phyloP scores from a whole-genome alignment of 1,140 invertebrate genomes.

The Sminthurinus signatus region DNA sequence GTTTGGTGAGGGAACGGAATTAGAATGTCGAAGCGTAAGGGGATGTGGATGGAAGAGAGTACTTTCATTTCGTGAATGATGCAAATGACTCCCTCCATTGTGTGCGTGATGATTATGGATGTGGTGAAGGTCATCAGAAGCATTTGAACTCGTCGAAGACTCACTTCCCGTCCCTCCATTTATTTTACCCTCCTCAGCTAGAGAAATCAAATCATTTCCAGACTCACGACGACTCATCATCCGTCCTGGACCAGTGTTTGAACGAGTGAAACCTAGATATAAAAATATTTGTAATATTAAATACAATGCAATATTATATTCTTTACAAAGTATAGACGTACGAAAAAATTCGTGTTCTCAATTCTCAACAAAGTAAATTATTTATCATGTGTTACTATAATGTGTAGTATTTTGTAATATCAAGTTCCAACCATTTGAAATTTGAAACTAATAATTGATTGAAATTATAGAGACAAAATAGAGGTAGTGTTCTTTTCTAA shows the following conservation, averaged over 20 bases:
- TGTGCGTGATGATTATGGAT: conserved; percentile 29
- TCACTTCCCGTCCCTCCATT: conserved; percentile 46
- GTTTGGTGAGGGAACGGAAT: conserved; percentile 7
- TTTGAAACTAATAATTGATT: no score
- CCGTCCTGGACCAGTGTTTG: conserved; percentile 16
- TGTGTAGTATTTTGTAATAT: no score
- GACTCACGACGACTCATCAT: background rate
- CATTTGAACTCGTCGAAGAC: conserved; percentile 41
- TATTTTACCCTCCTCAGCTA: conserved; percentile 53
- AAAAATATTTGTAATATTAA: background rate
- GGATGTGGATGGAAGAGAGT: background rate
- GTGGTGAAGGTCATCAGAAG: conserved; percentile 32
- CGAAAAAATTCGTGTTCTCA: no score
- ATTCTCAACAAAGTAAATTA: no score
- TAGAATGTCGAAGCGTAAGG: background rate
- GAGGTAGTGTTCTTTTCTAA: no score
- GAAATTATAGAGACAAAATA: no score
- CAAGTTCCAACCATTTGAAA: no score
- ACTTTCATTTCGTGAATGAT: conserved; percentile 7
- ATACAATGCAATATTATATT: background rate
- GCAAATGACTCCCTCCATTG: conserved; percentile 15
- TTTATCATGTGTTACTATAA: no score
- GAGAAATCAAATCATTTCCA: conserved; percentile 51
- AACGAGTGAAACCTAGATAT: conserved; percentile 22
- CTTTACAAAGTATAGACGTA: background rate